Evolutionary conservation across 2,113 vertebrate species (phyloP), one percentile per base, ranked within the genome.

Genomic region (Gallinago media): DNA sequence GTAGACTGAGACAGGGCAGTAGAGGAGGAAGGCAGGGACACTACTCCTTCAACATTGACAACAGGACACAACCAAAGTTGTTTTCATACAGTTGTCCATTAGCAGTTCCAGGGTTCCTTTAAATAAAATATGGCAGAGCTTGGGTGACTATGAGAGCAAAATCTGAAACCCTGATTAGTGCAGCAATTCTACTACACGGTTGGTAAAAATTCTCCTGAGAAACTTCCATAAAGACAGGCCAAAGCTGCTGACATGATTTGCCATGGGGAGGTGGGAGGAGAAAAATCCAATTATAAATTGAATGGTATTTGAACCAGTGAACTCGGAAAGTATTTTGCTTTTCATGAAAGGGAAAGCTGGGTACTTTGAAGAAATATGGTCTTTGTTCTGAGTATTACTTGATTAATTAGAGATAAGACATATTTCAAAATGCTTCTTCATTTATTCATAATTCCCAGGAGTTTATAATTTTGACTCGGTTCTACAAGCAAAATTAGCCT

Each of bases 371-470:
- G 55, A 92, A 82, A 85, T 75, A 12, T n/a, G 26, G 22, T 80
- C 31, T 58, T 89, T 88, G 47, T 96, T 96, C 90, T 92, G 18
- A 63, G 13, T 68, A 67, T 70, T 88, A 40, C 21, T 88, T 86
- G 79, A 93, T 92, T 94, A 94, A 94, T 86, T 85, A 96, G 81
- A 71, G 40, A 84, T 65, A 88, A 74, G 42, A n/a, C 3, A 20
- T 38, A 52, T 82, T 96, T 93, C 18, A 32, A 82, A 95, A 95
- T 55, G 22, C 12, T 86, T 42, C 46, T 96, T 76, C 54, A 44
- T 84, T 90, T 88, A 66, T 72, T 88, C 78, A 29, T 47, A 90
- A 50, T 78, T 78, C 55, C 19, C 40, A 75, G 44, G 32, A 71
- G 26, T 55, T 82, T 76, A 9, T 34, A 74, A 46, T 76, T 94